Evolutionary conservation across 2,113 vertebrate genomes (phyloP).

Genomic region (Anoura caudifer): DNA sequence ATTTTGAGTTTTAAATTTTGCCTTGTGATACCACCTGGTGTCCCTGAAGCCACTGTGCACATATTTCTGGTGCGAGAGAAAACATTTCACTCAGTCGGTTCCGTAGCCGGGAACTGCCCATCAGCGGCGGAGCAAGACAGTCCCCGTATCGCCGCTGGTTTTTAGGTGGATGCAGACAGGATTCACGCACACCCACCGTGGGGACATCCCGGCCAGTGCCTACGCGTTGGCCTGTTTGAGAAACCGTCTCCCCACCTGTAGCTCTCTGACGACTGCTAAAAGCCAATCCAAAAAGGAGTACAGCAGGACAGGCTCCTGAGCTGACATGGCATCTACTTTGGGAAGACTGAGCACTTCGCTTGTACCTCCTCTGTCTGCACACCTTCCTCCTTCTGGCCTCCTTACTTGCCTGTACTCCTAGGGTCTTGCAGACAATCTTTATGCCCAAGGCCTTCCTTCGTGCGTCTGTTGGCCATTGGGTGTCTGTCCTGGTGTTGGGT

Average conservation of each 20-base stretch:
- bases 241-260: too few species aligned
- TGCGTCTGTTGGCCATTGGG: too few species aligned
- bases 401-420: accelerated
- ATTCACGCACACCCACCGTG: too few species aligned
- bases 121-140: neutral
- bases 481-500: too few species aligned
- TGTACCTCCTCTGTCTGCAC: neutral
- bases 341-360: too few species aligned
- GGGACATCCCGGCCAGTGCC: too few species aligned
- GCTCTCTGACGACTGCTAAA: neutral
- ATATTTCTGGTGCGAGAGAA: neutral
- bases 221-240: neutral
- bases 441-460: too few species aligned
- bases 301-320: neutral
- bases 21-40: accelerated
- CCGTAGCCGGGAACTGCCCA: accelerated
- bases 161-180: too few species aligned
- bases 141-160: neutral
- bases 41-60: accelerated
- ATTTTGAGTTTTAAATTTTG: neutral
- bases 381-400: neutral
- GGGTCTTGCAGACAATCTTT: neutral
- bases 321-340: neutral
- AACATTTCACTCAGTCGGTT: too few species aligned
- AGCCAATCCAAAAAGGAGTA: neutral